phyloP scores from a whole-genome alignment of 2,888 invertebrate genomes.

The Mechanitis messenoides region DNA sequence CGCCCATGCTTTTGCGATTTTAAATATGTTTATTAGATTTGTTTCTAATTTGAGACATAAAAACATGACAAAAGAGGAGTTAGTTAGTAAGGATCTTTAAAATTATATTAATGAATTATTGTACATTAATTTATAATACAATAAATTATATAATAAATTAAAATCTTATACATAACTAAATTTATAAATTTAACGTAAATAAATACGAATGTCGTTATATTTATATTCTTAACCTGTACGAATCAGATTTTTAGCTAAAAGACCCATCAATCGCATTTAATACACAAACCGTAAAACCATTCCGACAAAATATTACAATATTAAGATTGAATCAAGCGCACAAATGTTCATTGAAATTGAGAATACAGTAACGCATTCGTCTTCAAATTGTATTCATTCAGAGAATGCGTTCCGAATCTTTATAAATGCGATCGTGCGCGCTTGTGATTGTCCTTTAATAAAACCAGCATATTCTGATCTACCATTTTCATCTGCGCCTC shows the following conservation, averaged over 20 bases:
- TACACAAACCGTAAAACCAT: slow-evolving; percentile 6
- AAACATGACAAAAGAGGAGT: too few species aligned
- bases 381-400: slow-evolving; percentile 74
- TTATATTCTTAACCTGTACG: too few species aligned
- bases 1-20: too few species aligned
- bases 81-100: too few species aligned
- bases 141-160: too few species aligned
- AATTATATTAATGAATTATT: too few species aligned
- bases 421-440: slow-evolving; percentile 64
- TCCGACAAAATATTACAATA: slow-evolving; percentile 50
- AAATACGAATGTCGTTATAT: background rate
- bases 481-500: slow-evolving; percentile 28
- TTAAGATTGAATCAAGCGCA: slow-evolving; percentile 52
- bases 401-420: slow-evolving; percentile 67
- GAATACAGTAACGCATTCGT: slow-evolving; percentile 63
- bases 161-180: too few species aligned
- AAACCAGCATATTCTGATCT: slow-evolving; percentile 41
- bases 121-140: too few species aligned
- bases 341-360: slow-evolving; percentile 60
- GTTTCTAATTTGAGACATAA: too few species aligned
- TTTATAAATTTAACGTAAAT: background rate
- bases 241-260: background rate
- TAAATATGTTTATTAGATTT: too few species aligned
- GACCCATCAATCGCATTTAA: background rate
- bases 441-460: slow-evolving; percentile 37